Evolutionary conservation across 1,140 invertebrate species (phyloP), one percentile per base, ranked within the genome.

Genomic region (Brachionus paranguensis): DNA sequence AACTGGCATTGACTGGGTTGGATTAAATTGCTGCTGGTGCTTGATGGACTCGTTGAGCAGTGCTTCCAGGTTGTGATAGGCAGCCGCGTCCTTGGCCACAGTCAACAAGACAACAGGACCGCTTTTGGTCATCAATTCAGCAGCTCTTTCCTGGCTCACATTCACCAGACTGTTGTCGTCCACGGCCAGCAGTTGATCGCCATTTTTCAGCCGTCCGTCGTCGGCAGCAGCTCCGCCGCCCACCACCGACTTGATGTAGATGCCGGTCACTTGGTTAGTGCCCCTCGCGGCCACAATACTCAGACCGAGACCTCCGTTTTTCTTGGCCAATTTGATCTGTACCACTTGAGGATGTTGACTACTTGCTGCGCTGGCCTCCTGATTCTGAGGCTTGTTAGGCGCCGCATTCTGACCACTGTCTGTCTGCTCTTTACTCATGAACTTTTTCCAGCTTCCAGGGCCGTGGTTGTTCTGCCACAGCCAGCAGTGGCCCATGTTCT

Each of bases 221-320:
- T 93, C 85, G 11, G 45, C 96, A 27, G 96, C 97, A 68, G 96
- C 96, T 70, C 96, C 96, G 65, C 95, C 95, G 84, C 95, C 93
- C 33, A 99, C 96, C 24, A 99, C 96, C 83, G 95, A 96, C 90
- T 98, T 98, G 83, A 99, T 96, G 88, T 98, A 99, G 88, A 98
- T 98, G 45, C 96, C 96, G 60, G 96, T 90, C 86, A 94, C 93
- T 87, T 96, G 95, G n/a, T 93, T 93, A 55, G 94, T 93, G 41
- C 96, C 94, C 94, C 95, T 87, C 0, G 76, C 72, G 12, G 72
- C 81, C 17, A 78, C 65, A 24, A 86, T 78, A 78, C 81, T 72
- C 14, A 76, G 37, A 55, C 70, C 85, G 60, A 85, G 53, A 11
- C 74, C 72, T 27, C 29, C 60, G 20, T 81, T 81, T 37, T 81